Conservation (phyloP, 1,140 invertebrate genomes). For the Drosophila asahinai region DNA sequence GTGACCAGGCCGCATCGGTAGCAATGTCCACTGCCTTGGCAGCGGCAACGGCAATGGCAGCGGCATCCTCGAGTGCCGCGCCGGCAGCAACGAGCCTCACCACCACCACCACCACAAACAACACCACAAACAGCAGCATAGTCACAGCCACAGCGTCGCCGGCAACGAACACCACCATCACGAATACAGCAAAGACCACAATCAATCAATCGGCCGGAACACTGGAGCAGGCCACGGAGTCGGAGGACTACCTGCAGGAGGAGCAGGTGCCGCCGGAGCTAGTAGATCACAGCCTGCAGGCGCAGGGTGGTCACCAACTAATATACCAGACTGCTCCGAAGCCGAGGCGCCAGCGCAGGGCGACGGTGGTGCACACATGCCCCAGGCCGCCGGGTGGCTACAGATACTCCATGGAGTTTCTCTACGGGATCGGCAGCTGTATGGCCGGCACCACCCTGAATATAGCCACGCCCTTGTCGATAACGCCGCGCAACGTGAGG, state of each 20-base stretch:
- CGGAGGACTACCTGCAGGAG: constrained; percentile 8
- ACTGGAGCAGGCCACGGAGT: constrained; percentile 1
- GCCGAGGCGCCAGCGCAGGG: constrained; percentile 29
- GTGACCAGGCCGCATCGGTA: constrained; percentile 66
- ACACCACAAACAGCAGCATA: constrained; percentile 2
- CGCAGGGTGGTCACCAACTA: not conserved
- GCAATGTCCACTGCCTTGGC: constrained; percentile 74
- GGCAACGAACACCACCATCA: constrained; percentile 1
- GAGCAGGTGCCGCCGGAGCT: constrained; percentile 6
- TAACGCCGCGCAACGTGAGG: constrained; percentile 58
- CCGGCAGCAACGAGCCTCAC: constrained; percentile 31
- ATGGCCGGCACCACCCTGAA: constrained; percentile 60
- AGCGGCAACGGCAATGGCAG: constrained; percentile 56
- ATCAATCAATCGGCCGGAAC: not conserved
- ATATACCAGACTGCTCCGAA: constrained; percentile 8
- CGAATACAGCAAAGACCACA: constrained; percentile 4
- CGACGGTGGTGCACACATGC: constrained; percentile 38
- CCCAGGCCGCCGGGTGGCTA: constrained; percentile 71
- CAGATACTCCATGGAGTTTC: constrained; percentile 71
- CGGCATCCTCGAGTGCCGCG: constrained; percentile 48
- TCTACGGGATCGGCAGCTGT: constrained; percentile 61
- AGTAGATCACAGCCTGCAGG: constrained; percentile 19
- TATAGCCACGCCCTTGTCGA: constrained; percentile 64
- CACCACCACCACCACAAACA: constrained; percentile 23
- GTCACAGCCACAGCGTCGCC: too few relatives aligned